Conservation (phyloP, 2,888 invertebrate species). For the Glyphotaelius pellucidus region DNA sequence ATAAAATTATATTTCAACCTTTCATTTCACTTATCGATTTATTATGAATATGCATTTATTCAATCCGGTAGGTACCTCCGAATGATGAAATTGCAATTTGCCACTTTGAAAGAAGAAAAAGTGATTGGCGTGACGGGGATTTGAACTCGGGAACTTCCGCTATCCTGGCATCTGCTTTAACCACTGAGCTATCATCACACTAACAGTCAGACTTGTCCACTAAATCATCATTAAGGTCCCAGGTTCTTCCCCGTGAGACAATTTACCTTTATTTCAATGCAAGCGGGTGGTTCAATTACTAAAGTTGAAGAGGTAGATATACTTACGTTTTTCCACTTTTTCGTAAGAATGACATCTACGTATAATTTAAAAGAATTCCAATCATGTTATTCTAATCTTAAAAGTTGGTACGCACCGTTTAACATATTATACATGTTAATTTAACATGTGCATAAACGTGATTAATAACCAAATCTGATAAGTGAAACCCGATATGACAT, state of each 20-base stretch:
- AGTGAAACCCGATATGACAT: not conserved
- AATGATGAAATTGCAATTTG: too few species aligned
- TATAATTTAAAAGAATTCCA: not conserved
- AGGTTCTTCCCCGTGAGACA: not conserved
- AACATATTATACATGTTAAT: not conserved
- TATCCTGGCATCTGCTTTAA: not conserved
- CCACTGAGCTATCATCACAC: not conserved
- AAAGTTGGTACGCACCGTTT: not conserved
- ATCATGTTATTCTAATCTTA: not conserved
- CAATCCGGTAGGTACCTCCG: too few species aligned
- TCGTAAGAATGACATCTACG: not conserved
- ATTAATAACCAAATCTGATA: not conserved
- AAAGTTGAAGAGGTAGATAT: not conserved
- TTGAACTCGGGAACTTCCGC: not conserved
- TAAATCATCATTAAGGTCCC: not conserved
- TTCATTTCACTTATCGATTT: too few species aligned
- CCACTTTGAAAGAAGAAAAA: not conserved
- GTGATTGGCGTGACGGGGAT: not conserved
- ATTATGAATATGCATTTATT: too few species aligned
- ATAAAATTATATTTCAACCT: too few species aligned
- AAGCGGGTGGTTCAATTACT: not conserved
- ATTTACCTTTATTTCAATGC: not conserved
- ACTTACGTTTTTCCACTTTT: not conserved
- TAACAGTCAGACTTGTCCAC: not conserved
- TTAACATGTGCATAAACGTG: not conserved